A percentile compares a stretch with the other conserved stretches of the same genome.
These are phyloP conservation scores for Rutilus rutilus DNA, from an alignment of 2,113 vertebrate genomes.

Conservation along the genomic window DNA sequence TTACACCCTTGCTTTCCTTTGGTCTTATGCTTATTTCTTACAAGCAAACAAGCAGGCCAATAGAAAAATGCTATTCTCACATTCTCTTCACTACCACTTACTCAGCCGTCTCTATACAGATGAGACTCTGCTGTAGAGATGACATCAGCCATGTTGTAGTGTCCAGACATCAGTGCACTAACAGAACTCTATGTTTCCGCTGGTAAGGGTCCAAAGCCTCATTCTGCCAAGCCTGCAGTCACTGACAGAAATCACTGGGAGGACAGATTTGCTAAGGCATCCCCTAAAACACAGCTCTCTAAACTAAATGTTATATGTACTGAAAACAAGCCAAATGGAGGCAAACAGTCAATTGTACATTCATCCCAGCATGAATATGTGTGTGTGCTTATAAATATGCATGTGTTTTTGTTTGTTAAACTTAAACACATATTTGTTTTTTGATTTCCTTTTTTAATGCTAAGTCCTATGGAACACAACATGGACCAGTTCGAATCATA, in stretches of 20 bases:
- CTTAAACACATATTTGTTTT: no score
- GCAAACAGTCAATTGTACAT: not conserved
- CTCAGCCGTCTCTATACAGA: slow-evolving; percentile 59
- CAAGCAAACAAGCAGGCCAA: not conserved
- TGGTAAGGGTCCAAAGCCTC: slow-evolving; percentile 64
- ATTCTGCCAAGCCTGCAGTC: slow-evolving; percentile 57
- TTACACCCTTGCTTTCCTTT: not conserved
- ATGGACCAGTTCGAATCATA: not conserved
- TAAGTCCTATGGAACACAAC: not conserved
- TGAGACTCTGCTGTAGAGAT: slow-evolving; percentile 61
- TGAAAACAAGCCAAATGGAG: not conserved
- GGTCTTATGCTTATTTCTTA: not conserved
- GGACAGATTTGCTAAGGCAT: slow-evolving; percentile 26
- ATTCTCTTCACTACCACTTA: slow-evolving; percentile 54
- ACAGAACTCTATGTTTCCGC: slow-evolving; percentile 69
- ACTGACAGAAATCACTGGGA: slow-evolving; percentile 38
- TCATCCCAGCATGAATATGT: not conserved
- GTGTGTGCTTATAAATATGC: not conserved
- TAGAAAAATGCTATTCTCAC: slow-evolving; percentile 54
- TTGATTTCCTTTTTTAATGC: no score
- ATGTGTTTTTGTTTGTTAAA: no score
- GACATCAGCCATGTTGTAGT: slow-evolving; percentile 69
- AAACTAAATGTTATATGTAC: slow-evolving; percentile 21
- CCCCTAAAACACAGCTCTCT: slow-evolving; percentile 20
- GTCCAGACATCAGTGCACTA: slow-evolving; percentile 60